Evolutionary conservation across 1,140 invertebrate species (phyloP), one percentile per base, ranked within the genome.

Genomic region (Temnothorax nylanderi): DNA sequence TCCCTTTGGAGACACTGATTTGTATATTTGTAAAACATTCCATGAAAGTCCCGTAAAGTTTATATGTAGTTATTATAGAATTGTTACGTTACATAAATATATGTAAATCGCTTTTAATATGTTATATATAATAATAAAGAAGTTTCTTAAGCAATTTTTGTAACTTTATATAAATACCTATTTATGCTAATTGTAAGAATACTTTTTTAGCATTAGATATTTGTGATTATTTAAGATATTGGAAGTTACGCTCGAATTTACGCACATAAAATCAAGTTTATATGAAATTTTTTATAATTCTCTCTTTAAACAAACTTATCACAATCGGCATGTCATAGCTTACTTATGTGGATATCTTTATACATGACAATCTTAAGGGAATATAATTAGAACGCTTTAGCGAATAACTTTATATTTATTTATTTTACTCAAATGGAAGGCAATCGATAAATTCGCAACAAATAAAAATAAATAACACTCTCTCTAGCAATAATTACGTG

Each of bases 391-490:
- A 64, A 56, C 21, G 11, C 34, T 26, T 84, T 71, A 56, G 64
- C 85, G 84, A 92, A 91, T 92, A 94, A 94, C 91, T 94, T 92
- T 92, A 85, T 91, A 92, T 94, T 95, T 93, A 95, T 95, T 95
- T 95, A 95, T 95, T 84, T 95, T 95, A 95, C 90, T 95, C 91
- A 95, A 95, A 94, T 95, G 94, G 94, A 95, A 95, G 95, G 95
- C 95, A 95, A 95, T 95, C 95, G 94, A 94, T 95, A 95, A 95
- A 95, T 95, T 95, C 93, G 94, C 95, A 95, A 95, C 95, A 95
- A 95, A 95, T 95, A 95, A 95, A 95, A 95, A 95, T 95, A 95
- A 95, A 95, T 95, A 95, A 95, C 95, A 95, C 95, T 94, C 94
- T 95, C 91, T 95, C 94, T 95, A 94, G 94, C 94, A 93, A 94